phyloP scores from a whole-genome alignment of 2,797 vertebrate genomes.

The Enteromius viviparus region DNA sequence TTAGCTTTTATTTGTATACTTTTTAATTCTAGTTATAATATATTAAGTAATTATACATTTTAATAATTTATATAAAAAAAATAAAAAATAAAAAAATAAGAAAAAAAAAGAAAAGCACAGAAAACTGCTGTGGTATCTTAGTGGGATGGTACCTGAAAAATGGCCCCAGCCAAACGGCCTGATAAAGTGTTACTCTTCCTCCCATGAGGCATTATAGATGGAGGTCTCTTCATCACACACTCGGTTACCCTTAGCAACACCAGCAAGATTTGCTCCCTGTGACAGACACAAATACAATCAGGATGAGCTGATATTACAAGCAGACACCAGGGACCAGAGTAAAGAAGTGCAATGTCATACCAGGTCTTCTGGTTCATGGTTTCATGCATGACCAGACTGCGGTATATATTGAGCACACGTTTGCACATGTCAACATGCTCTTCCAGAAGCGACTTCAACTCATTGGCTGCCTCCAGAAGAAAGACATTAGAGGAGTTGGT shows the following conservation, averaged over 20 bases:
- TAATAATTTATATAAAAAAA: background rate
- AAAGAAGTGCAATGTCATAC: constrained; percentile 72
- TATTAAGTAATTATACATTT: background rate
- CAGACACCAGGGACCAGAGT: background rate
- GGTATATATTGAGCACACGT: constrained; percentile 97
- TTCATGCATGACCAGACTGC: constrained; percentile 97
- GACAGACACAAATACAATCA: constrained; percentile 34
- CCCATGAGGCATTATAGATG: constrained; percentile 91
- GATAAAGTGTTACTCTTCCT: constrained; percentile 93
- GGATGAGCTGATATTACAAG: background rate
- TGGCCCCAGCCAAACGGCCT: constrained; percentile 92
- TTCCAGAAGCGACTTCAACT: constrained; percentile 92
- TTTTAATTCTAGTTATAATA: background rate
- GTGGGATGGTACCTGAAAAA: constrained; percentile 89
- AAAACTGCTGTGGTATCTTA: background rate
- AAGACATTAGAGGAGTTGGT: constrained; percentile 97
- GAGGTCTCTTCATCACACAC: constrained; percentile 95
- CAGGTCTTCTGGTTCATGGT: constrained; percentile 99
- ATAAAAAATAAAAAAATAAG: too few species aligned
- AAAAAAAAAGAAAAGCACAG: background rate
- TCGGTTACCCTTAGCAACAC: constrained; percentile 96
- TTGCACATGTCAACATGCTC: constrained; percentile 99
- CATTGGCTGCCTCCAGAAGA: constrained; percentile 95
- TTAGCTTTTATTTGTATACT: background rate
- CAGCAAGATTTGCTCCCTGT: constrained; percentile 95